A percentile compares a stretch with the other conserved stretches of the same genome.
These are phyloP conservation scores for Uromys caudimaculatus DNA, from an alignment of 2,797 vertebrate genomes.

Conservation along the genomic window DNA sequence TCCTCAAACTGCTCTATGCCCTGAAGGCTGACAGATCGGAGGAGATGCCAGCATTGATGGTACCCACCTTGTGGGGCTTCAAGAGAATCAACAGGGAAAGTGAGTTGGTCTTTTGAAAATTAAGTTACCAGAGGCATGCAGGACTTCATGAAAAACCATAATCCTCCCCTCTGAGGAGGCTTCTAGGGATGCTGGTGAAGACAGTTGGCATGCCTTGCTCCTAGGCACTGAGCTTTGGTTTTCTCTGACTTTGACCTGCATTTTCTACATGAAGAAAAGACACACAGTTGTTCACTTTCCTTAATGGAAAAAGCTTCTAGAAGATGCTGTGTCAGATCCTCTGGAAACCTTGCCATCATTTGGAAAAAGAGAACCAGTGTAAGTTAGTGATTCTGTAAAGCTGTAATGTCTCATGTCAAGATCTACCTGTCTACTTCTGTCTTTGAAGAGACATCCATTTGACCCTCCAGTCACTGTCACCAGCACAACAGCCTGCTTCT, in stretches of 20 bases:
- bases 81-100: not conserved
- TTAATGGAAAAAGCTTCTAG: not conserved
- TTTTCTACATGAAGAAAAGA: not conserved
- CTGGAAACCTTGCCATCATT: not conserved
- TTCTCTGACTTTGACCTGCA: not conserved
- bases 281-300: not conserved
- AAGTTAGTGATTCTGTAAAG: not conserved
- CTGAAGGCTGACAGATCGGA: not conserved
- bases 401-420: not conserved
- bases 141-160: not conserved
- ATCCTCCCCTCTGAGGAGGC: not conserved
- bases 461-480: not conserved
- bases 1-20: not conserved
- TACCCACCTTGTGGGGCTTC: not conserved
- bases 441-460: not conserved
- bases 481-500: not conserved
- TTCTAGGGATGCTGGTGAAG: not conserved
- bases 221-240: not conserved
- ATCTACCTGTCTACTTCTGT: not conserved
- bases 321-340: not conserved
- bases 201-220: accelerated
- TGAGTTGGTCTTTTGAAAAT: conserved; percentile 18
- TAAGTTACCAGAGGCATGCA: not conserved
- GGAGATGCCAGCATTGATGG: not conserved
- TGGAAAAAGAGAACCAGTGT: not conserved